Evolutionary conservation across 2,113 vertebrate genomes (phyloP).

Genomic region (Oncorhynchus keta): DNA sequence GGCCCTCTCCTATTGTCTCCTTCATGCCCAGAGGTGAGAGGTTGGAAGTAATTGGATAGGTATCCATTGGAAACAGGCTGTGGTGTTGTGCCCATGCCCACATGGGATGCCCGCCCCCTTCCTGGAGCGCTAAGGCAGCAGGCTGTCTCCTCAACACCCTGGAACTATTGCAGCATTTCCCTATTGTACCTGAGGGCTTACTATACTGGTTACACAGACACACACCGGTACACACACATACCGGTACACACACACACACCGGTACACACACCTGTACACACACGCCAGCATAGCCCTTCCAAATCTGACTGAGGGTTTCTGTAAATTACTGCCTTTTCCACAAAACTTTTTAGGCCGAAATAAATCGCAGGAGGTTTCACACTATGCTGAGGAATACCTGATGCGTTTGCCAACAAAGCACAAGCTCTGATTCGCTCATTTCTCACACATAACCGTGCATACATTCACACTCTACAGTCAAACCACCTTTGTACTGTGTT

Average conservation of each 20-base stretch:
- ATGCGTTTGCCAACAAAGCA: conserved; percentile 21
- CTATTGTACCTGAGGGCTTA: too few relatives aligned
- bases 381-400: conserved; percentile 22
- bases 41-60: conserved; percentile 40
- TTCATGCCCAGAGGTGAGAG: conserved; percentile 21
- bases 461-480: conserved; percentile 13
- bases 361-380: conserved; percentile 21
- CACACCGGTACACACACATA: too few relatives aligned
- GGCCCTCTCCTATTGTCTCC: background rate
- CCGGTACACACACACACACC: background rate
- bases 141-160: conserved; percentile 13
- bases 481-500: background rate
- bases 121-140: background rate
- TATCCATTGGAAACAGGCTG: conserved; percentile 29
- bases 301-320: background rate
- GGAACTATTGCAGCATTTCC: background rate
- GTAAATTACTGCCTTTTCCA: conserved; percentile 1
- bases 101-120: background rate
- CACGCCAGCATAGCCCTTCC: background rate
- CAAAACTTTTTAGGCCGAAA: conserved; percentile 23
- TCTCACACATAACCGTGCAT: conserved; percentile 18
- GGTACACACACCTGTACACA: too few relatives aligned
- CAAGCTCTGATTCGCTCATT: conserved; percentile 34
- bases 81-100: background rate
- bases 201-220: too few relatives aligned